phyloP scores from a whole-genome alignment of 2,888 invertebrate genomes.

The Drosophila affinis region DNA sequence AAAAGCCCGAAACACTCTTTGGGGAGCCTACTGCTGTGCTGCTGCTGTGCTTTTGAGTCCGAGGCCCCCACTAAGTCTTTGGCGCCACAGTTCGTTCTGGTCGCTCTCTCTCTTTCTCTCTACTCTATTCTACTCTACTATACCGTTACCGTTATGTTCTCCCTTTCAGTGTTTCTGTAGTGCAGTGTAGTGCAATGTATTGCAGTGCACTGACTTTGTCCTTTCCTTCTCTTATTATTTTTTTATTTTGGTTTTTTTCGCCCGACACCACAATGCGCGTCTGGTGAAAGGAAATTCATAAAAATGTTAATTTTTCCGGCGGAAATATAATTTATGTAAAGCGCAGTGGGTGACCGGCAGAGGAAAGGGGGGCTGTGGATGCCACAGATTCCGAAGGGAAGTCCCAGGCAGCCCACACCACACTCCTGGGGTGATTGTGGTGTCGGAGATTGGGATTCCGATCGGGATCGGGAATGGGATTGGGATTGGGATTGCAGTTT shows the following conservation, averaged over 20 bases:
- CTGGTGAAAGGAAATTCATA: constrained; percentile 79
- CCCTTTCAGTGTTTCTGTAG: not conserved
- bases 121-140: constrained; percentile 1
- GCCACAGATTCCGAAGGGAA: constrained; percentile 9
- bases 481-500: constrained; percentile 53
- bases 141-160: constrained; percentile 45
- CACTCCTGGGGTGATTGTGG: constrained; percentile 24
- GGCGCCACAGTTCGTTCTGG: constrained; percentile 60
- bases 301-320: constrained; percentile 79
- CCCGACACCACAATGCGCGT: constrained; percentile 73
- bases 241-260: constrained; percentile 16
- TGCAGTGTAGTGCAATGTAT: constrained; percentile 5
- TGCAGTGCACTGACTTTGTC: constrained; percentile 35
- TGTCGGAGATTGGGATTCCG: constrained; percentile 35
- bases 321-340: constrained; percentile 80
- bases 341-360: constrained; percentile 74
- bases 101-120: constrained; percentile 8
- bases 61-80: constrained; percentile 46
- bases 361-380: constrained; percentile 31
- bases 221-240: constrained; percentile 14
- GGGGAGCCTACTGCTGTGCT: constrained; percentile 35
- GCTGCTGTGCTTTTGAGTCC: not conserved
- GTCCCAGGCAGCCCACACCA: constrained; percentile 2
- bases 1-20: constrained; percentile 54
- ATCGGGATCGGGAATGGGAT: constrained; percentile 18